phyloP scores from a whole-genome alignment of 1,140 invertebrate species.

The Colletes gigas region DNA sequence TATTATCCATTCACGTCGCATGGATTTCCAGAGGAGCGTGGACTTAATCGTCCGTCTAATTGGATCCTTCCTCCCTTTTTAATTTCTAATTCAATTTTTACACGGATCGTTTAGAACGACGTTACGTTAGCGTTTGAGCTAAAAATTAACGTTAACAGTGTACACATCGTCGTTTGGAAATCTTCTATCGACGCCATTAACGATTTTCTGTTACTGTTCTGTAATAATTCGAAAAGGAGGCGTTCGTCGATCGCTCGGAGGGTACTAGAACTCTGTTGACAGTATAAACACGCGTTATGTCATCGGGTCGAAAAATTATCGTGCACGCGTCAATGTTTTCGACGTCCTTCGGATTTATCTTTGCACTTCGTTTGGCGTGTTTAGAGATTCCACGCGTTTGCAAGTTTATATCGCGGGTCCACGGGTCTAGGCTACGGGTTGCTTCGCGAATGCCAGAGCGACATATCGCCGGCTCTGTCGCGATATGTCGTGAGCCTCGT shows the following conservation, averaged over 20 bases:
- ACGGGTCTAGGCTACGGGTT: not conserved
- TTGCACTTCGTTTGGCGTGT: not conserved
- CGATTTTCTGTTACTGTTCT: too few species aligned
- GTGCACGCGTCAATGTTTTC: not conserved
- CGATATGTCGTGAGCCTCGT: slow-evolving; percentile 24
- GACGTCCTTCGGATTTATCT: not conserved
- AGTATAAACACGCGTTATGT: not conserved
- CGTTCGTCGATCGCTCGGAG: not conserved
- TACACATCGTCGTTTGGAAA: too few species aligned
- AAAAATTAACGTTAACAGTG: too few species aligned
- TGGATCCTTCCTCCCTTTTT: not conserved
- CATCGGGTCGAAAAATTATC: not conserved
- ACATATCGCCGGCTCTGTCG: not conserved
- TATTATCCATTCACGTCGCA: not conserved
- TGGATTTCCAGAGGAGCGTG: not conserved
- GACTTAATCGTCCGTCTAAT: not conserved
- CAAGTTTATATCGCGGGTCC: not conserved
- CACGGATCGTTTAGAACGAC: too few species aligned
- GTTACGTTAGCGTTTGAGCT: too few species aligned
- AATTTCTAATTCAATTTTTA: too few species aligned
- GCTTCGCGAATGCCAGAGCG: too few species aligned
- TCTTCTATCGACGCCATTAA: too few species aligned
- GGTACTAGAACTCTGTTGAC: not conserved
- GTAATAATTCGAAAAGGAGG: too few species aligned
- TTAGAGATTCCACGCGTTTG: not conserved